These are phyloP conservation scores for Cairina moschata DNA, from an alignment of 2,113 vertebrate genomes.

Conservation along the genomic window DNA sequence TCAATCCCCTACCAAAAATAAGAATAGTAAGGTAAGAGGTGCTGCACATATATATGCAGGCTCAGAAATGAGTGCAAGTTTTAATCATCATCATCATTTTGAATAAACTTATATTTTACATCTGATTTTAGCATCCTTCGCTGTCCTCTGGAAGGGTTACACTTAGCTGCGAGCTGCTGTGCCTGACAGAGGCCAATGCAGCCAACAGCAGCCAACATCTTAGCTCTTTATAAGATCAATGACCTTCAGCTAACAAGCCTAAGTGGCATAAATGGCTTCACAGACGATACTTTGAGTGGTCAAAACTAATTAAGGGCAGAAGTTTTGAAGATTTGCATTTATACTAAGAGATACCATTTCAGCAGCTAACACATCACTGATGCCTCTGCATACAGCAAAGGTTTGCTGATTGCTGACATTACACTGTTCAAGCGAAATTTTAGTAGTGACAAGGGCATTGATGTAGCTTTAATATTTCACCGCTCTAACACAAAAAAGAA, in stretches of 20 bases:
- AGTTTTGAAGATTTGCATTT: background rate
- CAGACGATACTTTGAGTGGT: background rate
- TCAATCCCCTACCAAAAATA: background rate
- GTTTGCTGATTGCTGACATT: background rate
- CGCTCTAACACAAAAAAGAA: background rate
- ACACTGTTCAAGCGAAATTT: background rate
- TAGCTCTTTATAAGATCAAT: background rate
- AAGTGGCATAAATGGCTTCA: background rate
- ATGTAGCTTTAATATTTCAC: background rate
- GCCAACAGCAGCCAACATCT: background rate
- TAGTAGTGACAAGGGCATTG: background rate
- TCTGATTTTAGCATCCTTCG: background rate
- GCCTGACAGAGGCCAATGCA: background rate
- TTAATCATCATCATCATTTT: background rate
- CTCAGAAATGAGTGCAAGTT: background rate
- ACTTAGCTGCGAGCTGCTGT: background rate
- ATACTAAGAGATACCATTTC: background rate
- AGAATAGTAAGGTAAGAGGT: background rate
- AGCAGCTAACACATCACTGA: background rate
- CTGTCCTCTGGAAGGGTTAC: background rate
- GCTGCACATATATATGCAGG: background rate
- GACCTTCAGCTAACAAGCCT: background rate
- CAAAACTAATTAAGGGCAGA: background rate
- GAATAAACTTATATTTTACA: background rate
- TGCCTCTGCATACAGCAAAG: background rate